phyloP scores from a whole-genome alignment of 1,140 invertebrate genomes.

The Monomorium pharaonis region DNA sequence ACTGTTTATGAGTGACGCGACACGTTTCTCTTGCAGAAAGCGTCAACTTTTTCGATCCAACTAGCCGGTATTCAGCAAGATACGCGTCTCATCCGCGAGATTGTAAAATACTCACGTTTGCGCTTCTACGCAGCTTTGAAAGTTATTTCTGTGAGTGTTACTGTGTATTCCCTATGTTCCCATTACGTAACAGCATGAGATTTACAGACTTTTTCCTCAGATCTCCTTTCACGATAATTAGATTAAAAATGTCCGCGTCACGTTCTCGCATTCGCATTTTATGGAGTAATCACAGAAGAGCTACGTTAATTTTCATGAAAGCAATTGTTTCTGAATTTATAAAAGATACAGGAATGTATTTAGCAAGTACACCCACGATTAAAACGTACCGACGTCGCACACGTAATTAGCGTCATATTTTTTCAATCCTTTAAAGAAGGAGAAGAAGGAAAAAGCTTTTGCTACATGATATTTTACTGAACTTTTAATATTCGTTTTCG shows the following conservation, averaged over 20 bases:
- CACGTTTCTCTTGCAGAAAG: slow-evolving; percentile 9
- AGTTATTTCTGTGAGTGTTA: slow-evolving; percentile 35
- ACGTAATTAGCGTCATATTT: slow-evolving; percentile 12
- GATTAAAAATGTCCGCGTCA: slow-evolving; percentile 8
- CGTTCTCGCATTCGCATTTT: slow-evolving; percentile 6
- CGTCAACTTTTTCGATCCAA: slow-evolving; percentile 28
- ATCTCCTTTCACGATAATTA: slow-evolving; percentile 9
- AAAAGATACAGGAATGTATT: background rate
- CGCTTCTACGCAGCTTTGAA: slow-evolving; percentile 37
- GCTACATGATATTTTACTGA: background rate
- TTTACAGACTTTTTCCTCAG: slow-evolving; percentile 7
- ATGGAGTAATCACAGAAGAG: background rate
- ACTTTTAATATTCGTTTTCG: slow-evolving; percentile 35
- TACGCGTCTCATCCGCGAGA: slow-evolving; percentile 25
- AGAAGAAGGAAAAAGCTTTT: background rate
- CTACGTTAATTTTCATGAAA: background rate
- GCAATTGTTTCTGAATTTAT: slow-evolving; percentile 1
- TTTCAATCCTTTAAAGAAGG: background rate
- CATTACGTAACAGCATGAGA: slow-evolving; percentile 20
- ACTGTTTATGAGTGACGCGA: background rate
- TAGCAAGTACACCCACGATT: background rate
- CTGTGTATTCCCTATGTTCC: slow-evolving; percentile 3
- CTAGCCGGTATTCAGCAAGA: background rate
- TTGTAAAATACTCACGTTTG: slow-evolving; percentile 51
- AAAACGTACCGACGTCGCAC: background rate